Evolutionary conservation across 2,888 invertebrate genomes (phyloP).

Genomic region (Cataglyphis altisquamis): DNA sequence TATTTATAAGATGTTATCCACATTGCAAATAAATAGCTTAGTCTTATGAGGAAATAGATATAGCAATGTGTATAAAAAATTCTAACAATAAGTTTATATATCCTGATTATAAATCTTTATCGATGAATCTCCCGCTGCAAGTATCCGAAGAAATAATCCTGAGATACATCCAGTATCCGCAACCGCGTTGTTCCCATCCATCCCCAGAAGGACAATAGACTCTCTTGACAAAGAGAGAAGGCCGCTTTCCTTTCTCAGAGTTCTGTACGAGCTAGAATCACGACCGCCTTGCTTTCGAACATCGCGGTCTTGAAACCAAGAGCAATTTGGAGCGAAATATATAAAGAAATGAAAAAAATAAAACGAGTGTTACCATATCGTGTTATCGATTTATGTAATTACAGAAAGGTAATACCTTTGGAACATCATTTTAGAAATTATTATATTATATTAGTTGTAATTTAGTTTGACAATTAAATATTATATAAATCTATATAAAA

Average conservation of each 20-base stretch:
- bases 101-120: constrained; percentile 60
- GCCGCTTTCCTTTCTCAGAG: constrained; percentile 80
- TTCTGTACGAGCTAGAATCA: constrained; percentile 56
- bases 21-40: not conserved
- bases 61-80: not conserved
- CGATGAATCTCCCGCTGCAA: constrained; percentile 50
- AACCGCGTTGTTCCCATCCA: constrained; percentile 73
- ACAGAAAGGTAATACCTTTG: not conserved
- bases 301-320: constrained; percentile 67
- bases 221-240: constrained; percentile 72
- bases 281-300: constrained; percentile 60
- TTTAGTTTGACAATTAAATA: not conserved
- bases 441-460: not conserved
- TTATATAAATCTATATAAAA: not conserved
- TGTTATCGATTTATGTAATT: not conserved
- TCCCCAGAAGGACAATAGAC: constrained; percentile 73
- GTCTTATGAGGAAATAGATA: not conserved
- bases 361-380: not conserved
- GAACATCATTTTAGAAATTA: not conserved
- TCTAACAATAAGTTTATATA: not conserved
- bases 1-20: not conserved
- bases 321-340: constrained; percentile 15
- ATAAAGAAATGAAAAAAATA: constrained; percentile 21
- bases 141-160: constrained; percentile 65
- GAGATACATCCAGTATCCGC: constrained; percentile 59